Conservation (phyloP, 2,113 vertebrate genomes). For the Heterotis niloticus region DNA sequence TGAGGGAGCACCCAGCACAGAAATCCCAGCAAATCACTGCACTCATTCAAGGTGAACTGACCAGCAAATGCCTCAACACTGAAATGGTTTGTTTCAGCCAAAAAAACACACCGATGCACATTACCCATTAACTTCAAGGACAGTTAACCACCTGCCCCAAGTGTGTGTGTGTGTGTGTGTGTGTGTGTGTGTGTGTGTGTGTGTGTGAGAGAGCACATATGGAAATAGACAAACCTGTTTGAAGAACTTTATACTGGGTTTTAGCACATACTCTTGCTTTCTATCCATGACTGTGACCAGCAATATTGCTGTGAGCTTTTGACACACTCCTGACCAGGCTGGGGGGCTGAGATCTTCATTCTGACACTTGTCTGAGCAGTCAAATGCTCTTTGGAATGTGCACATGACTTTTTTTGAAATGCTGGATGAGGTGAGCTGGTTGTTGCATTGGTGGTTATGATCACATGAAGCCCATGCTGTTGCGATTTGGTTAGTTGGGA, state of each 20-base stretch:
- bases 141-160: not conserved
- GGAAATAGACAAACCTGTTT: constrained; percentile 1
- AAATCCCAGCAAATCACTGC: constrained; percentile 93
- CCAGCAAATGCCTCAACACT: not conserved
- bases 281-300: not conserved
- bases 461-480: not conserved
- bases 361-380: constrained; percentile 1
- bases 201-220: too few relatives aligned
- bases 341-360: not conserved
- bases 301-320: not conserved
- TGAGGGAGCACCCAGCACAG: constrained; percentile 87
- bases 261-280: too few relatives aligned
- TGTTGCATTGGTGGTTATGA: too few relatives aligned
- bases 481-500: not conserved
- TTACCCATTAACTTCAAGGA: not conserved
- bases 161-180: too few relatives aligned
- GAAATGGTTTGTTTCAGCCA: not conserved
- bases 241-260: not conserved
- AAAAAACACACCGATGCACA: constrained; percentile 13
- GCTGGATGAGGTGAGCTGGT: not conserved
- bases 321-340: not conserved
- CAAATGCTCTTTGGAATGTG: not conserved
- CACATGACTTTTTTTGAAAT: not conserved
- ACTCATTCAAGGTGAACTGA: constrained; percentile 81
- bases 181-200: too few relatives aligned